These are phyloP conservation scores for Lepidurus couesii DNA, from an alignment of 1,140 invertebrate genomes.

Conservation along the genomic window DNA sequence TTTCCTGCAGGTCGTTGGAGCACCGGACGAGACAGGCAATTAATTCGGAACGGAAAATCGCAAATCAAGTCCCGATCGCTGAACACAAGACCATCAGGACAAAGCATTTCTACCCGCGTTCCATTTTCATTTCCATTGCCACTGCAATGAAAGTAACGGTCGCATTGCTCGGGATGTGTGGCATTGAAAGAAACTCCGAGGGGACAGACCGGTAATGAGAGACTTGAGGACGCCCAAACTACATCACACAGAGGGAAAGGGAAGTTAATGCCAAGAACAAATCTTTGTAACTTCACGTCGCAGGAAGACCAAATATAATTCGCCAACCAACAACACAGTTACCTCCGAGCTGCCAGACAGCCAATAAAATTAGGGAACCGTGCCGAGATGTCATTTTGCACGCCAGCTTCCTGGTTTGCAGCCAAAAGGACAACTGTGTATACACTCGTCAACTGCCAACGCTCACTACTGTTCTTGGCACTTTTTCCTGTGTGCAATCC, in stretches of 20 bases:
- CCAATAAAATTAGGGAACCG: slow-evolving; percentile 16
- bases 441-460: neutral
- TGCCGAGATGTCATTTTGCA: slow-evolving; percentile 8
- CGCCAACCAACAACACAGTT: neutral
- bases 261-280: neutral
- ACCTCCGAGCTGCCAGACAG: slow-evolving; percentile 2
- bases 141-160: slow-evolving; percentile 14
- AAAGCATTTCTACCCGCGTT: neutral
- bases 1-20: slow-evolving; percentile 23
- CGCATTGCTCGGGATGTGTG: slow-evolving; percentile 11
- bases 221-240: slow-evolving; percentile 12
- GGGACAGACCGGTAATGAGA: slow-evolving; percentile 17
- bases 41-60: slow-evolving; percentile 25
- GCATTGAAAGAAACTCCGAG: neutral
- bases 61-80: neutral
- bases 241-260: slow-evolving; percentile 4
- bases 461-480: neutral
- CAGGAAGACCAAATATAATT: slow-evolving; percentile 11
- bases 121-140: neutral
- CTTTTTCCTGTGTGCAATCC: neutral
- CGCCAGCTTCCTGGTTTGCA: slow-evolving; percentile 17
- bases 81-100: slow-evolving; percentile 25
- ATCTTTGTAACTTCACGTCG: neutral
- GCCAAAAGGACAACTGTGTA: neutral
- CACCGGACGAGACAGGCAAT: slow-evolving; percentile 19